Conservation (phyloP, 1,140 invertebrate genomes). For the Potamilus streckersoni region DNA sequence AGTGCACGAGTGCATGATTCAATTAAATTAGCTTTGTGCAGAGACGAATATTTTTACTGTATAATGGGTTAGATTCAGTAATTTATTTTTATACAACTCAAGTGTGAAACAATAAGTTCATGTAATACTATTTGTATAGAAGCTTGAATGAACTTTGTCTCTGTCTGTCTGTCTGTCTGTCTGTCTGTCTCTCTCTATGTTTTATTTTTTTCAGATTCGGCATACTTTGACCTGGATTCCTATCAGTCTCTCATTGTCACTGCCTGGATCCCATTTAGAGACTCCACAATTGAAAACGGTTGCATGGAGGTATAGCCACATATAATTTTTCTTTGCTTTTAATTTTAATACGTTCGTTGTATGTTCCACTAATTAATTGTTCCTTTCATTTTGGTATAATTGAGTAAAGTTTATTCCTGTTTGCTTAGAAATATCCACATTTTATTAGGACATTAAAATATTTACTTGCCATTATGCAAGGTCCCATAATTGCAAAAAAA, state of each 20-base stretch:
- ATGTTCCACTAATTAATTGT: not conserved
- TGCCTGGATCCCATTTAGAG: slow-evolving; percentile 42
- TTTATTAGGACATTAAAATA: too few species aligned
- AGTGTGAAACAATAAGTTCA: not conserved
- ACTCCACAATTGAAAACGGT: slow-evolving; percentile 35
- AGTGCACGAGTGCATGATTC: too few species aligned
- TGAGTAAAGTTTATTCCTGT: not conserved
- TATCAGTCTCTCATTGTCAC: slow-evolving; percentile 38
- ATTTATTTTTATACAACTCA: not conserved
- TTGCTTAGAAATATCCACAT: not conserved
- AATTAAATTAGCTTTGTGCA: too few species aligned
- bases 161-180: not conserved
- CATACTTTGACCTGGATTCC: slow-evolving; percentile 39
- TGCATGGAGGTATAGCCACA: slow-evolving; percentile 34
- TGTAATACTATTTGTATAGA: too few species aligned
- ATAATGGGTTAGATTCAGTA: too few species aligned
- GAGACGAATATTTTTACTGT: too few species aligned
- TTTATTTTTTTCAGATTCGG: slow-evolving; percentile 26
- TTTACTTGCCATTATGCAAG: too few species aligned
- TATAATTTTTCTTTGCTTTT: not conserved
- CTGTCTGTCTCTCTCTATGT: not conserved
- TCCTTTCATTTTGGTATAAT: not conserved
- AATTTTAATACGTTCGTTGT: too few species aligned
- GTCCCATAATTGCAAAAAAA: too few species aligned
- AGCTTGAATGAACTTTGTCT: not conserved